phyloP scores from a whole-genome alignment of 2,888 invertebrate genomes.

The Folsomia manolachei region DNA sequence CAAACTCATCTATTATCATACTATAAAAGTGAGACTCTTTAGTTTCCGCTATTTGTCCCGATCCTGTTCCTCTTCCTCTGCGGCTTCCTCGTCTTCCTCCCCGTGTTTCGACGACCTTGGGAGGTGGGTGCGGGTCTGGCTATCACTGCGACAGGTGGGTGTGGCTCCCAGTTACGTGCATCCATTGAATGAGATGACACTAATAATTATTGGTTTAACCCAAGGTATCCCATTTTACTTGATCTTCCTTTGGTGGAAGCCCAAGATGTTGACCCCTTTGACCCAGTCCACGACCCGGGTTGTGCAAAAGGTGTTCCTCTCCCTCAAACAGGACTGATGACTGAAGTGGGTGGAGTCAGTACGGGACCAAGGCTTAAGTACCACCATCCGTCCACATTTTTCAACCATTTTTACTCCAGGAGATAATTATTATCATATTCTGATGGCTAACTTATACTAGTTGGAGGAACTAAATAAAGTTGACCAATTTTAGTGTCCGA shows the following conservation, averaged over 20 bases:
- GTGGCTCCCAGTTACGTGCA: too few species aligned
- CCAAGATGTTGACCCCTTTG: constrained; percentile 52
- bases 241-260: constrained; percentile 64
- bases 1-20: too few species aligned
- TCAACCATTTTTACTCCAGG: neutral
- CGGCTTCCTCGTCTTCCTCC: constrained; percentile 73
- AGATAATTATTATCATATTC: too few species aligned
- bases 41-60: constrained; percentile 74
- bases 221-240: constrained; percentile 70
- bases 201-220: neutral
- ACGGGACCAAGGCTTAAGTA: too few species aligned
- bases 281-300: constrained; percentile 62
- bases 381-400: neutral
- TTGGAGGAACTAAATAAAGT: too few species aligned
- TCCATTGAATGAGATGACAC: too few species aligned
- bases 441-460: too few species aligned
- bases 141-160: constrained; percentile 73
- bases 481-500: too few species aligned
- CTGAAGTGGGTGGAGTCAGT: too few species aligned
- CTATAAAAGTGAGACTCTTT: too few species aligned
- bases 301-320: constrained; percentile 71
- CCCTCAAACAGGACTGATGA: constrained; percentile 70
- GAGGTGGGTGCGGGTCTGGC: constrained; percentile 75
- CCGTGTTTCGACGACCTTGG: constrained; percentile 72
- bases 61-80: constrained; percentile 73